Conservation (phyloP, 2,113 vertebrate species). For the Grus americana region DNA sequence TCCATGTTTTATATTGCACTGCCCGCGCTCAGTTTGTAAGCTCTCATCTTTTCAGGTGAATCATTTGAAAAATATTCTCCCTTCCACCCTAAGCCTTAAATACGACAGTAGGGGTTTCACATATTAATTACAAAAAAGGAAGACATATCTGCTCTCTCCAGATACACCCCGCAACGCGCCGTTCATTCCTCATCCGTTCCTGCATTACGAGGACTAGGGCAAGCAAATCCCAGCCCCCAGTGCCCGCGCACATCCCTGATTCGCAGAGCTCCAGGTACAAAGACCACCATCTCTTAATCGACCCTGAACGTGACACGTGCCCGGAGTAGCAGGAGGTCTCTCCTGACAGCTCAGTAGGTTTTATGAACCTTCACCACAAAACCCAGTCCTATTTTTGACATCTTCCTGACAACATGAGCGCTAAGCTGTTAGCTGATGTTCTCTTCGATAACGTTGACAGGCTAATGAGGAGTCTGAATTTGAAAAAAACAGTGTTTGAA, state of each 20-base stretch:
- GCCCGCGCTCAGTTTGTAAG: neutral
- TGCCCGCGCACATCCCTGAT: neutral
- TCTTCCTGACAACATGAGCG: neutral
- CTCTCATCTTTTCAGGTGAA: neutral
- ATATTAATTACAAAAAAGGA: neutral
- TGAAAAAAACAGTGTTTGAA: neutral
- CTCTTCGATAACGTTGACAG: neutral
- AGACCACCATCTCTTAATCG: neutral
- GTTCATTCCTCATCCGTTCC: neutral
- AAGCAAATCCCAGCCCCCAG: neutral
- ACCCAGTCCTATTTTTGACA: neutral
- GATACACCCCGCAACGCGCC: neutral
- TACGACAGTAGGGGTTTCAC: neutral
- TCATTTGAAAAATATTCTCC: neutral
- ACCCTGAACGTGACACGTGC: neutral
- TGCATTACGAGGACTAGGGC: neutral
- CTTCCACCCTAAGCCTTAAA: neutral
- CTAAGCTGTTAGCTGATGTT: accelerated
- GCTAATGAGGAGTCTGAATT: neutral
- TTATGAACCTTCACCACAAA: neutral
- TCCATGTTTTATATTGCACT: neutral
- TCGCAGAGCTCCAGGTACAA: neutral
- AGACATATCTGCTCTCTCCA: neutral
- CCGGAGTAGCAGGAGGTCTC: neutral
- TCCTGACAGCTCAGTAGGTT: neutral